Evolutionary conservation across 2,797 vertebrate genomes (phyloP).

Genomic region (Enteromius viviparus): DNA sequence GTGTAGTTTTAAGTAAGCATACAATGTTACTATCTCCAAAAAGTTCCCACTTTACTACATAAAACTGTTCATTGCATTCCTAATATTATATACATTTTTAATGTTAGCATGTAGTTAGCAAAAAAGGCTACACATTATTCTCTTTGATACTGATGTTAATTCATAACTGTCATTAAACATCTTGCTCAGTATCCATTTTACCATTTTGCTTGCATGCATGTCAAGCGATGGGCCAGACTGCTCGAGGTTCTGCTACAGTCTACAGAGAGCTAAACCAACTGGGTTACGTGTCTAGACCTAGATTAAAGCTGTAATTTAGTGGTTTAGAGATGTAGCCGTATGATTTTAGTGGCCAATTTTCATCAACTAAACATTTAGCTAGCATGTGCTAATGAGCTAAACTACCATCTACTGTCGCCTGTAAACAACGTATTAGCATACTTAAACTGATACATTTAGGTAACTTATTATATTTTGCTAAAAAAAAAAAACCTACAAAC

Average conservation of each 20-base stretch:
- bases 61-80: conserved; percentile 37
- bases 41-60: conserved; percentile 11
- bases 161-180: conserved; percentile 36
- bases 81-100: conserved; percentile 22
- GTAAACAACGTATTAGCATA: neutral
- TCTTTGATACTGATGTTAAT: conserved; percentile 23
- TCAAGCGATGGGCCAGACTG: conserved; percentile 86
- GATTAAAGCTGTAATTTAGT: neutral
- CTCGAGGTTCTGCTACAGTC: conserved; percentile 90
- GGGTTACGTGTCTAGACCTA: neutral
- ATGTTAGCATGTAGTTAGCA: conserved; percentile 31
- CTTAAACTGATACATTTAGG: neutral
- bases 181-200: conserved; percentile 50
- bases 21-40: conserved; percentile 20
- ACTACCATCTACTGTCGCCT: neutral
- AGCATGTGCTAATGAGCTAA: neutral
- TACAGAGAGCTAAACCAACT: conserved; percentile 39
- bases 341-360: neutral
- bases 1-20: conserved; percentile 30
- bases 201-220: conserved; percentile 83
- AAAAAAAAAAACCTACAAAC: neutral
- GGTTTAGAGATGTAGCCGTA: neutral
- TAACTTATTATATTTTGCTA: neutral
- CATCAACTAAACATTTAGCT: neutral
- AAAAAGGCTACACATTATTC: conserved; percentile 41